Conservation (phyloP, 1,140 invertebrate genomes). For the Formica selysi region DNA sequence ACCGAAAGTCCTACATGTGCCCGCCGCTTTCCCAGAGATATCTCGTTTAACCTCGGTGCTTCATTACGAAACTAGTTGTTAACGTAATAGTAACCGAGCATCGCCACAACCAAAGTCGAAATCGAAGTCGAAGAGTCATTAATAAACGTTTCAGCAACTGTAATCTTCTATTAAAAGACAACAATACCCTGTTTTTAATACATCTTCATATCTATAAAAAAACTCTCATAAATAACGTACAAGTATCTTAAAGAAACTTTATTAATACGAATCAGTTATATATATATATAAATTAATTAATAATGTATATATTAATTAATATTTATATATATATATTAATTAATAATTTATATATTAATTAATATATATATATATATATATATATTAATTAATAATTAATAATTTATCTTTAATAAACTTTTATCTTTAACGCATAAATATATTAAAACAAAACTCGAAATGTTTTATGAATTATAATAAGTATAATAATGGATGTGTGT, state of each 20-base stretch:
- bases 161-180: background rate
- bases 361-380: too few relatives aligned
- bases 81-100: constrained; percentile 68
- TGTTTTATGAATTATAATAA: too few relatives aligned
- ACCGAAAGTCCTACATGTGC: constrained; percentile 58
- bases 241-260: background rate
- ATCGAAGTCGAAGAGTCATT: constrained; percentile 11
- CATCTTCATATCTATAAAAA: background rate
- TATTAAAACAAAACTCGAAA: too few relatives aligned
- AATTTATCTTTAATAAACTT: background rate
- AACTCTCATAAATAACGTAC: background rate
- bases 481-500: too few relatives aligned
- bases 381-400: background rate
- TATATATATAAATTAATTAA: too few relatives aligned
- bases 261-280: too few relatives aligned
- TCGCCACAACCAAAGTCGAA: constrained; percentile 40
- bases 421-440: background rate
- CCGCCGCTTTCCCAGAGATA: constrained; percentile 64
- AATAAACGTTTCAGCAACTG: constrained; percentile 48
- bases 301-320: too few relatives aligned
- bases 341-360: too few relatives aligned
- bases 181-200: background rate
- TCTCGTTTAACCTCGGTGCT: constrained; percentile 49
- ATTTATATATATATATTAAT: too few relatives aligned
- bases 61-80: constrained; percentile 70